Evolutionary conservation across 2,888 invertebrate species (phyloP).

Genomic region (Pristionchus exspectatus): DNA sequence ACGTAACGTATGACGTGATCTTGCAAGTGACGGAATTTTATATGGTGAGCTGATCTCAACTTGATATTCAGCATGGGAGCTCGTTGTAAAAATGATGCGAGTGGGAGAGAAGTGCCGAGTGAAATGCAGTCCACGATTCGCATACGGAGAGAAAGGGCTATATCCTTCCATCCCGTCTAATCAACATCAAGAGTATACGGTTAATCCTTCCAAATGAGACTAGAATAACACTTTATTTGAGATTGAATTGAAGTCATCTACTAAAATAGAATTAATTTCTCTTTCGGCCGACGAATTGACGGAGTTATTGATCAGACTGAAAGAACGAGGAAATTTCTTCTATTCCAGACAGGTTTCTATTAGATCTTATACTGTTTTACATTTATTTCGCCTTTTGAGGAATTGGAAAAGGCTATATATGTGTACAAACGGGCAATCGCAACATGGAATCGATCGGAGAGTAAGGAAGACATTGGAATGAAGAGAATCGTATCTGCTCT

Average conservation of each 20-base stretch:
- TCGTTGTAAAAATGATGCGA: slow-evolving; percentile 53
- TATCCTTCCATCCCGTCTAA: slow-evolving; percentile 18
- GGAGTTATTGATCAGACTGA: slow-evolving; percentile 26
- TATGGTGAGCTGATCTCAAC: too few species aligned
- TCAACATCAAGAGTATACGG: slow-evolving; percentile 51
- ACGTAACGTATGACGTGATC: too few species aligned
- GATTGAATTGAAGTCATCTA: slow-evolving; percentile 39
- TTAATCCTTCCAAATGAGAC: neutral
- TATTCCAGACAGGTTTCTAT: slow-evolving; percentile 33
- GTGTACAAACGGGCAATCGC: slow-evolving; percentile 60
- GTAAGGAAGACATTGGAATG: slow-evolving; percentile 17
- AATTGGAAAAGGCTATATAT: slow-evolving; percentile 65
- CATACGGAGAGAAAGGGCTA: slow-evolving; percentile 50
- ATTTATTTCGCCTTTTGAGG: slow-evolving; percentile 20
- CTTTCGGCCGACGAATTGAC: neutral
- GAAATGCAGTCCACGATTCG: slow-evolving; percentile 41
- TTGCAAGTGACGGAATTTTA: too few species aligned
- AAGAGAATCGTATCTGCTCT: slow-evolving; percentile 59
- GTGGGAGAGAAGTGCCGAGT: slow-evolving; percentile 48
- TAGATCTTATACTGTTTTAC: neutral
- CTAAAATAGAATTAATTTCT: neutral
- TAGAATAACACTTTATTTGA: neutral
- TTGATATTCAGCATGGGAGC: slow-evolving; percentile 45
- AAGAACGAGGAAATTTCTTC: slow-evolving; percentile 52
- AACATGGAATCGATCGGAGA: slow-evolving; percentile 4